A percentile compares a stretch with the other conserved stretches of the same genome.
Evolutionary conservation across 2,113 vertebrate genomes (phyloP).

Genomic region (Microcebus murinus): DNA sequence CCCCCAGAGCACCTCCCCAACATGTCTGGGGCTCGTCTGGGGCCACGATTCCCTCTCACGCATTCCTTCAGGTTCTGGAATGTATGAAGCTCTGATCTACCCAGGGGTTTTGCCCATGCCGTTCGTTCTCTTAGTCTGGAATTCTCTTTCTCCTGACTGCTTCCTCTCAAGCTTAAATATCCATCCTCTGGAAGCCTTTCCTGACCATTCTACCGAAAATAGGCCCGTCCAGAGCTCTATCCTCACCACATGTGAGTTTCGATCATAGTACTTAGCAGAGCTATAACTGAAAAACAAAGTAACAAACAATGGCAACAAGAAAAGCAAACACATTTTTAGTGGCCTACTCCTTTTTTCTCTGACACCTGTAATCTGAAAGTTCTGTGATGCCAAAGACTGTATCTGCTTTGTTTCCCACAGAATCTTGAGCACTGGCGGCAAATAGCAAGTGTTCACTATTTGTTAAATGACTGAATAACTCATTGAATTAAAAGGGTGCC

Average conservation of each 20-base stretch:
- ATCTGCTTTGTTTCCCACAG: background rate
- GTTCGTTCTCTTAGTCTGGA: background rate
- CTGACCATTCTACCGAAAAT: background rate
- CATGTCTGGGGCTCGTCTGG: background rate
- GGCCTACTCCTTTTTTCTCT: background rate
- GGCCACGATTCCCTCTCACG: background rate
- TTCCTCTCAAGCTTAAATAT: background rate
- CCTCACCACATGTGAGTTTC: background rate
- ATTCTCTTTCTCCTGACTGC: background rate
- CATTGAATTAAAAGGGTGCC: background rate
- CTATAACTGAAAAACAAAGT: background rate
- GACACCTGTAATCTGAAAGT: background rate
- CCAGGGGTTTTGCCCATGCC: background rate
- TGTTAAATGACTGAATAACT: background rate
- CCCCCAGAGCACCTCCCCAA: background rate
- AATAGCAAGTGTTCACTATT: background rate
- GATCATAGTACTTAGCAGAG: background rate
- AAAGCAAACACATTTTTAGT: background rate
- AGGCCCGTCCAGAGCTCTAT: background rate
- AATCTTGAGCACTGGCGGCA: background rate
- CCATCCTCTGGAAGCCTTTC: background rate
- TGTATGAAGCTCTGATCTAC: background rate
- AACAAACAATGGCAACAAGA: background rate
- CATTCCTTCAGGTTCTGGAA: background rate
- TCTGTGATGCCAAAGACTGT: background rate